Conservation (phyloP, 92 coral and sea anemone genomes). For the Umimayanthus kanabou region DNA sequence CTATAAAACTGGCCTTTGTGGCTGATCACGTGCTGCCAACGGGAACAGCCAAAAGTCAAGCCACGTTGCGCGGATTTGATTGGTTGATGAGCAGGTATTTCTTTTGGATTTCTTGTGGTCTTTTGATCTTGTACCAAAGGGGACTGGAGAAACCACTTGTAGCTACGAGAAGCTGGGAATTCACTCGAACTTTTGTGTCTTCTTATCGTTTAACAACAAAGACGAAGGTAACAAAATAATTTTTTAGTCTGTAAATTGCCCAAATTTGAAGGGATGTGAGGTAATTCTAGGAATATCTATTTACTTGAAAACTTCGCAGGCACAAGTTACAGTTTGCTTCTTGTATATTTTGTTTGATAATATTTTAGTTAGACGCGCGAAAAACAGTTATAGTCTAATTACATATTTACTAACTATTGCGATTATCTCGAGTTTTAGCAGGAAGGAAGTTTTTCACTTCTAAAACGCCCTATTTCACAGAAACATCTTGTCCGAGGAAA, state of each 20-base stretch:
- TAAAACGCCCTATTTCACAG: neutral
- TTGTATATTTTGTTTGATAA: neutral
- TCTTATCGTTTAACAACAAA: neutral
- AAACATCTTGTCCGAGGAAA: neutral
- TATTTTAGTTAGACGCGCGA: neutral
- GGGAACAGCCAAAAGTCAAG: neutral
- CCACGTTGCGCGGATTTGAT: conserved; percentile 3
- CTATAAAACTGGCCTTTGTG: neutral
- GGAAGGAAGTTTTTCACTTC: too few relatives aligned
- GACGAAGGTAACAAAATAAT: neutral
- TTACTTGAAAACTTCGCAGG: neutral
- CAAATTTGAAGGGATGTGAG: neutral
- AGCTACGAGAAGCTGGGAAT: neutral
- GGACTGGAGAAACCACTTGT: neutral
- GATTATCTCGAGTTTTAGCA: too few relatives aligned
- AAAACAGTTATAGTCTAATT: neutral
- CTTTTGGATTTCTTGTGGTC: neutral
- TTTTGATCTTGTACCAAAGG: conserved; percentile 4
- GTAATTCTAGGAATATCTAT: neutral
- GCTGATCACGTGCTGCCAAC: neutral
- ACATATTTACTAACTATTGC: neutral
- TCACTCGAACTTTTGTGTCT: neutral
- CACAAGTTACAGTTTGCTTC: neutral
- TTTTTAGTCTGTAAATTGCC: neutral
- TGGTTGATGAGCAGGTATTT: conserved; percentile 4